A percentile compares a stretch with the other conserved stretches of the same genome.
These are phyloP conservation scores for Carassius gibelio DNA, from an alignment of 2,113 vertebrate species.

Conservation along the genomic window DNA sequence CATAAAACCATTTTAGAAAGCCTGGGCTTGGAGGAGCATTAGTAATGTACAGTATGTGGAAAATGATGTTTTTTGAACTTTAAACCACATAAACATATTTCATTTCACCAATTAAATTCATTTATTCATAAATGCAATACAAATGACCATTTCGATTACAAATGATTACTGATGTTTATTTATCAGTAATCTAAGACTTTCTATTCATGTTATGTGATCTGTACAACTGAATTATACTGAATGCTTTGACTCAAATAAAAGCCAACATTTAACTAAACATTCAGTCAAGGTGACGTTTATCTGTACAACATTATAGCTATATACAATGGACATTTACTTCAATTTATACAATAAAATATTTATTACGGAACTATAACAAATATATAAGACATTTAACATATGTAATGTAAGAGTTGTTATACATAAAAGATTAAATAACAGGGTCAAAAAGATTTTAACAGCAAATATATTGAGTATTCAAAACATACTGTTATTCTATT, in stretches of 20 bases:
- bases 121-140: too few relatives aligned
- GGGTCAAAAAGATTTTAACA: too few relatives aligned
- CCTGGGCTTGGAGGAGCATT: too few relatives aligned
- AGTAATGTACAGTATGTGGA: too few relatives aligned
- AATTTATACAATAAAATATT: background rate
- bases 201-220: background rate
- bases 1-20: too few relatives aligned
- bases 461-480: too few relatives aligned
- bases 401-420: background rate
- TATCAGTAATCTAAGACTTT: background rate
- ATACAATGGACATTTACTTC: too few relatives aligned
- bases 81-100: too few relatives aligned
- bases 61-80: too few relatives aligned
- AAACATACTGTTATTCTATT: background rate
- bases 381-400: background rate
- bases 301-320: background rate
- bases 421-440: background rate
- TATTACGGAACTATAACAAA: slow-evolving; percentile 13
- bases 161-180: too few relatives aligned
- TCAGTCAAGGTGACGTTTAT: background rate
- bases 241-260: background rate
- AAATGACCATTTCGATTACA: too few relatives aligned
- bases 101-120: too few relatives aligned
- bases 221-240: background rate
- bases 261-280: background rate